A percentile compares a stretch with the other conserved stretches of the same genome.
Evolutionary conservation across 2,797 vertebrate genomes (phyloP).

Genomic region (Lepilemur septentrionalis): DNA sequence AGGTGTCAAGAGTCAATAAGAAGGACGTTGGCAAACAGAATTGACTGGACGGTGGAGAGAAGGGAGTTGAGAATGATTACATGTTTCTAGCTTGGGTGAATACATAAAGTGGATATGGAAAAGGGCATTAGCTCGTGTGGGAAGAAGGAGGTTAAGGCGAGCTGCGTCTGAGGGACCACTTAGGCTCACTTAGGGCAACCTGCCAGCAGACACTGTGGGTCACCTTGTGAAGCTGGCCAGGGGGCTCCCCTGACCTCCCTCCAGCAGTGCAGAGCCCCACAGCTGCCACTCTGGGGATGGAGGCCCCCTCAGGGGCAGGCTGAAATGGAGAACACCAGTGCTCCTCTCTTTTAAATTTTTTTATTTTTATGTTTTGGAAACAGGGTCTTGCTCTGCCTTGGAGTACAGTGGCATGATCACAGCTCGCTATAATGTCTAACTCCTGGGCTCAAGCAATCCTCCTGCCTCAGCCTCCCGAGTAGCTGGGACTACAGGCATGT

Average conservation of each 20-base stretch:
- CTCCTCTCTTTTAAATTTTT: background rate
- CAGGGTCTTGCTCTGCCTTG: background rate
- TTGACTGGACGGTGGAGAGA: background rate
- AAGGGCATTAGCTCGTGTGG: background rate
- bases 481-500: background rate
- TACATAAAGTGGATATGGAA: background rate
- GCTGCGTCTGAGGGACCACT: background rate
- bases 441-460: background rate
- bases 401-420: background rate
- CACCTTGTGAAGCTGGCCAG: background rate
- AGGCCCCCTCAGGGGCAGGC: background rate
- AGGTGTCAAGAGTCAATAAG: background rate
- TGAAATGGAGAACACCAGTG: background rate
- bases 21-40: background rate
- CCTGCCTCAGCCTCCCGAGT: background rate
- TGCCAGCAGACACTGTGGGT: background rate
- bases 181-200: background rate
- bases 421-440: background rate
- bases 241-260: background rate
- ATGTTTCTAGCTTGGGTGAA: background rate
- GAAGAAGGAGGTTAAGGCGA: background rate
- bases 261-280: background rate
- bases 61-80: background rate
- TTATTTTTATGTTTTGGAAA: background rate
- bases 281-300: background rate